These are phyloP conservation scores for Rhamphomyia laevipes DNA, from an alignment of 2,888 invertebrate genomes.

Conservation along the genomic window DNA sequence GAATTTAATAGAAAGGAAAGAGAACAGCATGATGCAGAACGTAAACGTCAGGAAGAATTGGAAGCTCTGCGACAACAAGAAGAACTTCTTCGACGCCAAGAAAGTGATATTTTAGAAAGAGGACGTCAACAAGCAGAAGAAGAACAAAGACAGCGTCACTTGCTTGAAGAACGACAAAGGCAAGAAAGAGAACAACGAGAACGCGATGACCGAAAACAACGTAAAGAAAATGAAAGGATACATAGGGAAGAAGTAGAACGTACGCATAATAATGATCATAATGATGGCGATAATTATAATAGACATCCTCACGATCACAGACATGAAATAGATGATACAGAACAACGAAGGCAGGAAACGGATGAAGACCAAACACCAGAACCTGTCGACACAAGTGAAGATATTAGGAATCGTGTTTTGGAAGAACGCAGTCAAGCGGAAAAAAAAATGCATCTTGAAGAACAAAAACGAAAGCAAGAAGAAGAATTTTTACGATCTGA, in stretches of 20 bases:
- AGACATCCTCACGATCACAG: no score
- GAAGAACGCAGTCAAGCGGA: background rate
- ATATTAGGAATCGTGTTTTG: background rate
- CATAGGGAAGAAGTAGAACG: background rate
- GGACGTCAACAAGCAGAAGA: background rate
- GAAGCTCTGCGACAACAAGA: background rate
- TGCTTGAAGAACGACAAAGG: background rate
- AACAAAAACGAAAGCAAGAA: constrained; percentile 25
- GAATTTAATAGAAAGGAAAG: background rate
- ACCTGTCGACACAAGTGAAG: no score
- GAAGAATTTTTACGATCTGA: constrained; percentile 28
- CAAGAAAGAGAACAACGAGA: constrained; percentile 14
- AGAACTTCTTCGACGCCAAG: background rate
- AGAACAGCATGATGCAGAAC: background rate
- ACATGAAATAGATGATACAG: constrained; percentile 15
- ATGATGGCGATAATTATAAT: background rate
- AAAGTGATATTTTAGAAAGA: background rate
- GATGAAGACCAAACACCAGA: background rate
- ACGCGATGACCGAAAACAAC: constrained; percentile 5
- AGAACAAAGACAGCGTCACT: background rate
- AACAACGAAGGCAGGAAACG: constrained; percentile 9
- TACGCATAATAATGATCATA: background rate
- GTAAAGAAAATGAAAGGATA: background rate
- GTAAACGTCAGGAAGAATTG: background rate
- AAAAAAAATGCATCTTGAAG: constrained; percentile 18